Percentiles rank a stretch among this genome's conserved stretches.
Conservation (phyloP, 2,113 vertebrate genomes). For the Eira barbara region DNA sequence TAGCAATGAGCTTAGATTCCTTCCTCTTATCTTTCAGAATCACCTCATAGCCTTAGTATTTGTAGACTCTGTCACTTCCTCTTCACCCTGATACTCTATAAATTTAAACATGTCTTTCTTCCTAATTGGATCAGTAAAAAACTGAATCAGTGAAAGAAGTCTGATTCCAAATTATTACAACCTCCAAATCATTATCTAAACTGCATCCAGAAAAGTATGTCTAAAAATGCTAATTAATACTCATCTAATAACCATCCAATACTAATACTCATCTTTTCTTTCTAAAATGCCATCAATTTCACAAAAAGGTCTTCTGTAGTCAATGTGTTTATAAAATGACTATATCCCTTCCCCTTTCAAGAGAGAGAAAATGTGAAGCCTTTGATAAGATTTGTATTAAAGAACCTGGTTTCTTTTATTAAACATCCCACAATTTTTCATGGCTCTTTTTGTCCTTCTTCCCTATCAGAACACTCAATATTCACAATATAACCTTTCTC, state of each 20-base stretch:
- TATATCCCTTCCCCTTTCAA: background rate
- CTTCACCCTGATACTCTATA: background rate
- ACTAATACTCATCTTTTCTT: background rate
- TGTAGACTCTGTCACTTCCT: background rate
- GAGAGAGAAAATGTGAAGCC: background rate
- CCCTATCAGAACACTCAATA: background rate
- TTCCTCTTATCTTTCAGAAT: background rate
- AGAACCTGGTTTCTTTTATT: background rate
- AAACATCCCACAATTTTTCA: background rate
- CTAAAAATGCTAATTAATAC: background rate
- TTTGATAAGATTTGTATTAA: background rate
- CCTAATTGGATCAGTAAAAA: background rate
- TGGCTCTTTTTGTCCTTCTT: background rate
- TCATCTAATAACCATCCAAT: background rate
- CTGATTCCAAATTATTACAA: background rate
- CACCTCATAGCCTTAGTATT: background rate
- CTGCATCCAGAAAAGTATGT: background rate
- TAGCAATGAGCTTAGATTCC: background rate
- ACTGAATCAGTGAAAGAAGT: background rate
- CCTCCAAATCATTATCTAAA: background rate
- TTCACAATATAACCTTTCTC: background rate
- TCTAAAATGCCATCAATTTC: background rate
- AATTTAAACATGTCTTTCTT: slow-evolving; percentile 3
- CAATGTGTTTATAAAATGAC: background rate
- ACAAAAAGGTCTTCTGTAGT: background rate